Evolutionary conservation across 2,797 vertebrate species (phyloP).

Genomic region (Enteromius paludinosus): DNA sequence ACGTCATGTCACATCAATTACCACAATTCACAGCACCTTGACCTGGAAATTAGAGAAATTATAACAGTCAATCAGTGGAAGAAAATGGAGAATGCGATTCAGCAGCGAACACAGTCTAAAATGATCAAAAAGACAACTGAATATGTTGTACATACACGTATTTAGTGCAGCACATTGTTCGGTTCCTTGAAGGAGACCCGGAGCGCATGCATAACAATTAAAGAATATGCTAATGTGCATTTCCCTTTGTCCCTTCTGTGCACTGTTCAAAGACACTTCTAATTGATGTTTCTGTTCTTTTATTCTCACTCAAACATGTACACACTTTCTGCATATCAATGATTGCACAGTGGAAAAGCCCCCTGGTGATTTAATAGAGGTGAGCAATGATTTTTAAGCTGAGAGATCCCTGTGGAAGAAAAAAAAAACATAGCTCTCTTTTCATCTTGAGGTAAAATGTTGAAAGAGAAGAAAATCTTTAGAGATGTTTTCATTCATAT

Average conservation of each 20-base stretch:
- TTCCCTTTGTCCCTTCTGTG: conserved; percentile 55
- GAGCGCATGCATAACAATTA: conserved; percentile 71
- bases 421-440: neutral
- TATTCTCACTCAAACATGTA: conserved; percentile 39
- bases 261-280: conserved; percentile 57
- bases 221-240: conserved; percentile 68
- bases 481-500: conserved; percentile 26
- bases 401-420: neutral
- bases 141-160: conserved; percentile 42
- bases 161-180: conserved; percentile 31
- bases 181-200: conserved; percentile 56
- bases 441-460: conserved; percentile 31
- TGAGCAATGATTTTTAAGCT: conserved; percentile 19
- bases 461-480: neutral
- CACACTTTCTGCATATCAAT: conserved; percentile 64
- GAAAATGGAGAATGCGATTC: no score
- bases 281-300: conserved; percentile 56
- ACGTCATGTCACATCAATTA: no score
- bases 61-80: no score
- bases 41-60: no score
- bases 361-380: conserved; percentile 28
- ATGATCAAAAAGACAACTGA: conserved; percentile 18
- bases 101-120: no score
- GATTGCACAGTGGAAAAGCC: conserved; percentile 51
- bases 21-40: no score